Conservation (phyloP, 2,888 invertebrate genomes). For the Lasioglossum leucozonium region DNA sequence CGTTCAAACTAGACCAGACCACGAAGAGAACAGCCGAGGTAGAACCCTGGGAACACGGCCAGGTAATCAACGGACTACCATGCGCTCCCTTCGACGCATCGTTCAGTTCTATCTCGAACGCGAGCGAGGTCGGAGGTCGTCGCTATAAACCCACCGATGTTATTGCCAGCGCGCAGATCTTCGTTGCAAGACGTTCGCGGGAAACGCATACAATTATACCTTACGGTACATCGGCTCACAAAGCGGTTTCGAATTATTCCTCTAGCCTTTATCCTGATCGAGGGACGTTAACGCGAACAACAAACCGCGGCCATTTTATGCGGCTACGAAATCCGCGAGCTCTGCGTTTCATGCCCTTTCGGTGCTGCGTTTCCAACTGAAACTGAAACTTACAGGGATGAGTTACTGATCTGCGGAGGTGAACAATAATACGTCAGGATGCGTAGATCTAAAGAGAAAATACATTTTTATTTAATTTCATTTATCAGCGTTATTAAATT, state of each 20-base stretch:
- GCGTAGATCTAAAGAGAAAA: too few species aligned
- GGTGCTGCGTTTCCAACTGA: background rate
- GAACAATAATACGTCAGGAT: background rate
- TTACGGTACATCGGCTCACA: slow-evolving; percentile 48
- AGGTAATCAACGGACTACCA: slow-evolving; percentile 70
- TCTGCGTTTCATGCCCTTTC: background rate
- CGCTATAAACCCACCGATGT: slow-evolving; percentile 67
- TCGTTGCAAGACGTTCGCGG: slow-evolving; percentile 49
- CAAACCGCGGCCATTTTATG: background rate
- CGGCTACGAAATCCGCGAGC: background rate
- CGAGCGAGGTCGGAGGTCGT: slow-evolving; percentile 63
- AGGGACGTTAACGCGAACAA: slow-evolving; percentile 19
- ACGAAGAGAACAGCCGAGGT: slow-evolving; percentile 31
- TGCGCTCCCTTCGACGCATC: slow-evolving; percentile 56
- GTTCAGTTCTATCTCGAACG: slow-evolving; percentile 53
- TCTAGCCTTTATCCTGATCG: slow-evolving; percentile 1
- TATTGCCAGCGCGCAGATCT: slow-evolving; percentile 66
- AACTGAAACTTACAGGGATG: background rate
- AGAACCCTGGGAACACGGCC: slow-evolving; percentile 70
- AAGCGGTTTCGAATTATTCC: slow-evolving; percentile 56
- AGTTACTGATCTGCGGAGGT: background rate
- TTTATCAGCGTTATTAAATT: too few species aligned
- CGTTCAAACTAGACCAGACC: slow-evolving; percentile 36
- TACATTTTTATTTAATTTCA: too few species aligned
- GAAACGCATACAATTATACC: slow-evolving; percentile 65